Percentiles rank a stretch among this genome's conserved stretches.
These are phyloP conservation scores for Drosophila bifasciata DNA, from an alignment of 1,140 invertebrate species.

Conservation along the genomic window DNA sequence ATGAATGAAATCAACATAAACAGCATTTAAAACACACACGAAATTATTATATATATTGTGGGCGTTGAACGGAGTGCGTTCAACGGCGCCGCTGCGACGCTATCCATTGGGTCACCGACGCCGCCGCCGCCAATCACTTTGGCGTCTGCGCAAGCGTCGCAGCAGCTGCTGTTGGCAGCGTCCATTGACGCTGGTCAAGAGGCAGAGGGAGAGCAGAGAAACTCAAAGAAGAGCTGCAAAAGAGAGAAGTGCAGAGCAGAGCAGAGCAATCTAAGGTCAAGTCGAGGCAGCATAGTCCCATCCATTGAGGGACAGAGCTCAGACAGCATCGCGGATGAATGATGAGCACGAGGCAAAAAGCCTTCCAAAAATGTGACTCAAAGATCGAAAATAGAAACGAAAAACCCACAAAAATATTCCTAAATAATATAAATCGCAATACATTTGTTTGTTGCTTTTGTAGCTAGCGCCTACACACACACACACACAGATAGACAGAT, in stretches of 20 bases:
- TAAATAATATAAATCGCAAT: conserved; percentile 65
- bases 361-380: conserved; percentile 17
- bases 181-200: conserved; percentile 72
- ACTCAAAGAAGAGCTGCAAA: conserved; percentile 30
- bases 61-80: conserved; percentile 74
- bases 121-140: conserved; percentile 47
- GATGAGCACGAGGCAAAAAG: conserved; percentile 43
- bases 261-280: conserved; percentile 67
- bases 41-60: conserved; percentile 67
- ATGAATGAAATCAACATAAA: conserved; percentile 77
- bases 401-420: conserved; percentile 52
- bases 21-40: conserved; percentile 61
- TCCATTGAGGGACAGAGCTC: conserved; percentile 6
- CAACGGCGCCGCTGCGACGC: conserved; percentile 67
- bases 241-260: conserved; percentile 3
- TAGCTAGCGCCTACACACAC: conserved; percentile 61
- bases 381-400: conserved; percentile 13
- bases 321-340: conserved; percentile 31
- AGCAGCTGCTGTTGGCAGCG: conserved; percentile 35
- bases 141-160: conserved; percentile 55
- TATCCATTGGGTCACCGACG: conserved; percentile 55
- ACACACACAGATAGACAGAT: conserved; percentile 4
- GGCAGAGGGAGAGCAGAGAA: conserved; percentile 22
- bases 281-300: conserved; percentile 13
- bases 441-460: conserved; percentile 16